phyloP scores from a whole-genome alignment of 2,888 invertebrate species.

The Carterocephalus palaemon region DNA sequence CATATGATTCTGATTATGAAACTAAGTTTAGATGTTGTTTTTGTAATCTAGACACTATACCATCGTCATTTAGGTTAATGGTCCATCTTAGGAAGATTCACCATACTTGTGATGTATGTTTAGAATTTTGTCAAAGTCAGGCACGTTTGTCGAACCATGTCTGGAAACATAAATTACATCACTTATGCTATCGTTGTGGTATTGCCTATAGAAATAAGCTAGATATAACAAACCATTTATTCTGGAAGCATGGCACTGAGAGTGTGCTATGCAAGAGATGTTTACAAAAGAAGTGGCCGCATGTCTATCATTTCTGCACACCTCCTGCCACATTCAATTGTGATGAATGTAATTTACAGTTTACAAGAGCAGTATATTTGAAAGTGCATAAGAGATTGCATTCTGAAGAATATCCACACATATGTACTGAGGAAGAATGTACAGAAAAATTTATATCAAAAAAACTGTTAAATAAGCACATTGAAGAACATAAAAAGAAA shows the following conservation, averaged over 20 bases:
- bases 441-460: constrained; percentile 89
- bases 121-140: constrained; percentile 89
- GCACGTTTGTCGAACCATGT: constrained; percentile 90
- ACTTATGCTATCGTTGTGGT: constrained; percentile 91
- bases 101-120: constrained; percentile 91
- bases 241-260: constrained; percentile 96
- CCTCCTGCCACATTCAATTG: constrained; percentile 88
- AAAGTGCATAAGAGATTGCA: constrained; percentile 92
- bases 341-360: constrained; percentile 88
- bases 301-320: constrained; percentile 93
- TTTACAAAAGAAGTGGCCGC: constrained; percentile 94
- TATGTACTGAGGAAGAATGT: constrained; percentile 85
- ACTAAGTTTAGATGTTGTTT: constrained; percentile 89
- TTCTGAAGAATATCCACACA: constrained; percentile 83
- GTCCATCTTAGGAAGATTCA: constrained; percentile 91
- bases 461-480: constrained; percentile 86
- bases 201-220: constrained; percentile 92
- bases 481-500: constrained; percentile 78
- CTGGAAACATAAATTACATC: constrained; percentile 93
- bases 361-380: constrained; percentile 86
- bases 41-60: constrained; percentile 86
- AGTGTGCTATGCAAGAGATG: constrained; percentile 91
- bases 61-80: constrained; percentile 93
- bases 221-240: constrained; percentile 92
- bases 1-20: constrained; percentile 82